Base-by-base conservation (phyloP, 2,797 vertebrate genomes). In the Spinibarbus caldwelli region DNA sequence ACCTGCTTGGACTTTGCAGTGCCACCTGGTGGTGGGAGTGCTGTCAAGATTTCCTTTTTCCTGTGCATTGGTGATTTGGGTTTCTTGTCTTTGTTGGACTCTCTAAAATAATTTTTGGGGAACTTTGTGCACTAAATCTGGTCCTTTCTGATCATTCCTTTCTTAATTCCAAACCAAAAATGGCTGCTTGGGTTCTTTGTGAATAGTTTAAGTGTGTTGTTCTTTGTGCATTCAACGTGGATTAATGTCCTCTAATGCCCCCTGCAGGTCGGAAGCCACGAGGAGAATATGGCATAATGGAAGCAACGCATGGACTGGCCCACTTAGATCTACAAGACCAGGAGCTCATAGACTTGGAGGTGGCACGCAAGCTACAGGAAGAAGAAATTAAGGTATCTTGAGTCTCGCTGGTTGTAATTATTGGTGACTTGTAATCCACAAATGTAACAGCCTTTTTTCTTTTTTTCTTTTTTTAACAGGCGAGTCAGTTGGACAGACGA, bases 351-450 rank as follows among this genome's bases (percentile, higher is more conserved):
- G 98, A 99, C 94, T 95, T 97, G 80, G 97, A 99, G 92, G 97
- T 99, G 72, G 98, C 98, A 85, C 95, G 96, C 86, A 97, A 89
- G 85, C 88, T 99, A 72, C 98, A 99, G 83, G 96, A 99, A 62
- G 96, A 99, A 86, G 98, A 99, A 88, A 90, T 99, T 10, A 94
- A 96, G 96, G 98, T 99, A 59, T 2, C 5, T 9, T 19, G 29
- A 57, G 26, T 49, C 41, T 23, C 31, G 4, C 5, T 59, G 26
- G 2, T 19, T 70, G 45, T 15, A 36, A 49, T 57, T 17, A 68
- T 67, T 43, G 41, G 31, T 5, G 17, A 12, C 67, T 36, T 54
- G 26, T 47, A 36, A 38, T 80, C 2, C 31, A 31, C 21, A 45
- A 47, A 54, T n/a, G 9, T 83, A 21, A 29, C 5, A 0, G 57